Base-by-base conservation (phyloP, 2,888 invertebrate genomes). In the Oxycera nigricornis region DNA sequence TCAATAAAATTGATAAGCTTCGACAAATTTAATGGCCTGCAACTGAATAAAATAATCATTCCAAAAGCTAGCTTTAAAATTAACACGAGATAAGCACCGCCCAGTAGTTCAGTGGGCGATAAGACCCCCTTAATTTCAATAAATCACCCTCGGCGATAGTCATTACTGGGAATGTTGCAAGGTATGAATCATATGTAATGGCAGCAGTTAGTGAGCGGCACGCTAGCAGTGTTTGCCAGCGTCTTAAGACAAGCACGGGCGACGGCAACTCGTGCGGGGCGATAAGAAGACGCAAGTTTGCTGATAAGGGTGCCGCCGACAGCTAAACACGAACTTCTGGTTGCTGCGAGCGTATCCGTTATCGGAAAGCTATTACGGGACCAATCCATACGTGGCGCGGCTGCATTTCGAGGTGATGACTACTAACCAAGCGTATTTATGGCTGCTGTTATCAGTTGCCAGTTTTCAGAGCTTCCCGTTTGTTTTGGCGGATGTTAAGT, bases 41-140 rank as follows among this genome's bases (percentile, higher is more conserved):
- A n/a, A n/a, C n/a, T n/a, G 2, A 26, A 14, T 28, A 28, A 62
- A 22, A 22, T 62, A 62, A 62, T 62, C 22, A 62, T 14, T 35
- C 20, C 39, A 35, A 62, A 35, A 17, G 20, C 35, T 62, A 35
- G 17, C 30, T 35, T 6, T 7, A 24, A 62, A 39, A 4, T 39
- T 17, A 35, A 31, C 7, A 1, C 24, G 24, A 62, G 62, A 62
- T 62, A 62, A 62, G 62, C 35, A 62, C 62, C 62, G 62, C 62
- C 62, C 62, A 62, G 62, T 62, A 62, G 62, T 24, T 20, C 20
- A 22, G 24, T 2, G 24, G 22, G 24, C 55, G 55, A 46, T 55
- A 55, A 55, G 4, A 3, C 11, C 14, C 20, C 2, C 9, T 55
- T 55, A 14, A 9, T n/a, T 24, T 24, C 55, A 55, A 24, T 55